Base-by-base conservation (phyloP, 2,113 vertebrate genomes). In the Phodopus roborovskii region DNA sequence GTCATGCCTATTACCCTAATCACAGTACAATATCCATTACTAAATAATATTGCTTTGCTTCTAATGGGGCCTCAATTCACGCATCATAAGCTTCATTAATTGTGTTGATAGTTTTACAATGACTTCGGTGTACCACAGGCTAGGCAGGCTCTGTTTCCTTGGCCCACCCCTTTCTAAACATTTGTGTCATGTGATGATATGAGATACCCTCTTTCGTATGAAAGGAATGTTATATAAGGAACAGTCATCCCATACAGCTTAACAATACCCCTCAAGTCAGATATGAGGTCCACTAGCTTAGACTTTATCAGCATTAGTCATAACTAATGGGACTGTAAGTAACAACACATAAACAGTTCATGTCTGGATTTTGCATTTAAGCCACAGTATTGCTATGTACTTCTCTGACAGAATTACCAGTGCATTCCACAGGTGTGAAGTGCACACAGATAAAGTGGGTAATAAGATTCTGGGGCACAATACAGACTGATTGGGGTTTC, bases 1-100 rank as follows among this genome's bases (percentile, higher is more conserved):
- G 30, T 1, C 50, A 36, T 33, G 6, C 17, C 26, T 33, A 56
- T 56, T 20, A 56, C 56, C 50, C 33, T 22, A 56, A 1, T 12
- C 53, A 60, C 12, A 24, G 58, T 17, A 8, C 45, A 7, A 78
- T 45, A 30, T 30, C 10, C 28, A 58, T 50, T 8, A 50, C 16
- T 70, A 79, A 62, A 17, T 33, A 26, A n/a, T 30, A 88, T 22
- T 33, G 77, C 17, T 26, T 60, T 97, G 66, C 68, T 93, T 87
- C 58, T 82, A 74, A 83, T 50, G 56, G 12, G 4, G 10, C 39
- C 33, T 95, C 53, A 64, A 45, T 56, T 91, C 28, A 91, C 28
- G 91, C 26, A 83, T 62, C 78, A 28, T 39, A 93, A 93, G 22
- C 33, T 56, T 30, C 11, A 73, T 12, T n/a, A 64, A 45, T 36